phyloP scores from a whole-genome alignment of 2,888 invertebrate species.

The Morpho achilles region DNA sequence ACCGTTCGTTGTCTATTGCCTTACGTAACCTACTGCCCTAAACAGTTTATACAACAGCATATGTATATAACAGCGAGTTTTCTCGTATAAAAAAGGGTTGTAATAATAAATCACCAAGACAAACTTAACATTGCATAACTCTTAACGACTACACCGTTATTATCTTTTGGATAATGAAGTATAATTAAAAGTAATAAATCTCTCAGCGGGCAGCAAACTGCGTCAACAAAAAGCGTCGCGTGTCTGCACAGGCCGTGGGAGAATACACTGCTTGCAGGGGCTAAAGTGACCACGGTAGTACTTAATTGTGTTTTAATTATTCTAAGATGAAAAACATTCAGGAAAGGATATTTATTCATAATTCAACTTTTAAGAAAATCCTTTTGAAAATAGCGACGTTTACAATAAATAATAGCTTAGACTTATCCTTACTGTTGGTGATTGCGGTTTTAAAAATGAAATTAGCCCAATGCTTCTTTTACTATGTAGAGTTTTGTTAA shows the following conservation, averaged over 20 bases:
- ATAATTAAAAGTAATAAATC: constrained; percentile 80
- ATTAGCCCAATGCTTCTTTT: no score
- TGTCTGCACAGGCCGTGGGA: constrained; percentile 15
- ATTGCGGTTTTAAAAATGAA: no score
- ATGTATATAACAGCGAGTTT: no score
- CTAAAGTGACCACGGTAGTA: constrained; percentile 10
- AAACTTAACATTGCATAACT: constrained; percentile 18
- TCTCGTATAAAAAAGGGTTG: no score
- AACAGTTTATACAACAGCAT: no score
- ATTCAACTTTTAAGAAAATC: not conserved
- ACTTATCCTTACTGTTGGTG: no score
- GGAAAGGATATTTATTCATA: not conserved
- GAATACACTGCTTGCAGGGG: constrained; percentile 9
- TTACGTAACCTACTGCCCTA: no score
- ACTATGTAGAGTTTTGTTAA: no score
- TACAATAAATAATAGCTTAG: no score
- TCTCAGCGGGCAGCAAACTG: constrained; percentile 71
- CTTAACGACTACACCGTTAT: no score
- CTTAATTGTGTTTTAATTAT: constrained; percentile 22
- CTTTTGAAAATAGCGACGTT: no score
- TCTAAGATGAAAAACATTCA: constrained; percentile 5
- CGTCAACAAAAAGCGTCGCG: constrained; percentile 71
- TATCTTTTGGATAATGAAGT: constrained; percentile 64
- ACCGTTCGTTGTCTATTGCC: no score
- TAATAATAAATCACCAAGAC: constrained; percentile 41